Evolutionary conservation across 2,113 vertebrate species (phyloP).

Genomic region (Scatophagus argus): DNA sequence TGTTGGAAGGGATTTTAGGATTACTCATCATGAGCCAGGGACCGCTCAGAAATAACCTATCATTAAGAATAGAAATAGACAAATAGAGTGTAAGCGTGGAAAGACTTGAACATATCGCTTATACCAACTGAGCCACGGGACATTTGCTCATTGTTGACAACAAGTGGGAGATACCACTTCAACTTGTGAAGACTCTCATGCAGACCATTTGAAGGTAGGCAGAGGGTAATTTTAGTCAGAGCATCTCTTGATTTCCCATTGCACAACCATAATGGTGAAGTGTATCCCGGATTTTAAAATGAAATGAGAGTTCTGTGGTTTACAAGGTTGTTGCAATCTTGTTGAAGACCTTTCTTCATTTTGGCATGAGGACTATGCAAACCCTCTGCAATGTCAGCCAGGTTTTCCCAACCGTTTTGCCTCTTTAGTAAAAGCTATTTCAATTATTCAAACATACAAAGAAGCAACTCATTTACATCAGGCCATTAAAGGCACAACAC

Average conservation of each 20-base stretch:
- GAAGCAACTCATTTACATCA: conserved; percentile 58
- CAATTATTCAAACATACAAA: conserved; percentile 66
- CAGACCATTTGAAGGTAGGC: conserved; percentile 16
- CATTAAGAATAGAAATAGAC: conserved; percentile 68
- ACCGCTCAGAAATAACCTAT: conserved; percentile 62
- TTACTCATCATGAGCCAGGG: conserved; percentile 70
- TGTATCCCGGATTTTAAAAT: neutral
- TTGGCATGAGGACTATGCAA: neutral
- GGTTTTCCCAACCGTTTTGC: conserved; percentile 15
- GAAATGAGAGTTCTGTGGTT: neutral
- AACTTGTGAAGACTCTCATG: conserved; percentile 37
- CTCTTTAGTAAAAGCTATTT: conserved; percentile 56
- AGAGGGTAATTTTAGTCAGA: conserved; percentile 40
- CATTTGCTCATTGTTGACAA: conserved; percentile 29
- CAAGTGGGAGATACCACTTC: conserved; percentile 43
- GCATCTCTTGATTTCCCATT: conserved; percentile 46
- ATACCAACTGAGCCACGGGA: neutral
- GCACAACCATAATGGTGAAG: neutral
- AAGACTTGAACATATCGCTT: conserved; percentile 8
- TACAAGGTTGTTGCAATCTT: neutral
- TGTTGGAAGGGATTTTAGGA: conserved; percentile 74
- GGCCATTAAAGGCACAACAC: conserved; percentile 63
- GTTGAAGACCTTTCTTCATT: neutral
- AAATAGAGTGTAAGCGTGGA: conserved; percentile 61
- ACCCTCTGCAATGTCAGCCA: neutral